Evolutionary conservation across 2,888 invertebrate genomes (phyloP), one percentile per base, ranked within the genome.

Genomic region (Saturnia pavonia): DNA sequence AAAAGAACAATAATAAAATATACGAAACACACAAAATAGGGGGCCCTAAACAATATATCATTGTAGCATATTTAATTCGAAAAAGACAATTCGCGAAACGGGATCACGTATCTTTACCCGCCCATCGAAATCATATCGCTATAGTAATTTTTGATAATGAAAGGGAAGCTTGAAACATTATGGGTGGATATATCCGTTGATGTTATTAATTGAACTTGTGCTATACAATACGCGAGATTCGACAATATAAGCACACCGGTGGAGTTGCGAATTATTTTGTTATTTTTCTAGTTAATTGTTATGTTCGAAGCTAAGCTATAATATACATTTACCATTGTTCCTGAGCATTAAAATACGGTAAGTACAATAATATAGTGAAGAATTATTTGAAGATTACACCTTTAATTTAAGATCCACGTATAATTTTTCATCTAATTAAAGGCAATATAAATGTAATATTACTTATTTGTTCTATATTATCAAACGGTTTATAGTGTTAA

Each of bases 111-210:
- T 77, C 80, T 70, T 71, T 71, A 72, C 78, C 82, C 88, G 89
- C 91, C 91, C 87, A 86, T 83, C 80, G 78, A 86, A 88, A 87
- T 87, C 84, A 88, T 86, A 90, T 88, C 87, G 91, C 91, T 90
- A 91, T 90, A 90, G 88, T 88, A 88, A 89, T 90, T 91, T 91
- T 88, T 89, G 89, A 89, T 90, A 90, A 90, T 89, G 84, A 82
- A 90, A 84, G 88, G 89, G 91, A 90, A 88, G 88, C 84, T 80
- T 75, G 80, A 70, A 75, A 82, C 81, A 85, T 87, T 86, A 91
- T 91, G 89, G 91, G 91, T 86, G 89, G 90, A 88, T 89, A 85
- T 90, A 88, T 92, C 92, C 92, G 91, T 85, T 80, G 84, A 68
- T 71, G 68, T 89, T 89, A 88, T 90, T 89, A 87, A 88, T 85